phyloP scores from a whole-genome alignment of 1,140 invertebrate species.

The Trichogramma pretiosum region DNA sequence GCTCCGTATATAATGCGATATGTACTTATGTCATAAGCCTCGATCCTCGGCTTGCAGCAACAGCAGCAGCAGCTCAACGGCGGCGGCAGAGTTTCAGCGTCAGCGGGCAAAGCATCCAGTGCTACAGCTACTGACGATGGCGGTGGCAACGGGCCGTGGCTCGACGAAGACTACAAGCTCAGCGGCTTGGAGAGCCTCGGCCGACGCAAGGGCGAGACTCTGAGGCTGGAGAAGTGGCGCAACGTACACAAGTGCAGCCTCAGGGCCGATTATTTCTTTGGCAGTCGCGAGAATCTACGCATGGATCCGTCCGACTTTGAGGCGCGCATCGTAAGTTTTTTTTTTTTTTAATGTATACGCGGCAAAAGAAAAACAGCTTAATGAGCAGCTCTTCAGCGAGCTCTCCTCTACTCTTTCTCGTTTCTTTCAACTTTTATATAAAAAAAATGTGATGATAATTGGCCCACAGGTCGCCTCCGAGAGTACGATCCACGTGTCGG shows the following conservation, averaged over 20 bases:
- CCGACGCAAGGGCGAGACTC: conserved; percentile 1
- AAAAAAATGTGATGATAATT: no score
- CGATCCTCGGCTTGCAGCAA: no score
- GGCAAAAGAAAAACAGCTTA: no score
- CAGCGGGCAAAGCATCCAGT: not conserved
- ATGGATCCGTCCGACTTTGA: conserved; percentile 10
- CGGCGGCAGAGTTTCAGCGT: not conserved
- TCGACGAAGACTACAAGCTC: conserved; percentile 11
- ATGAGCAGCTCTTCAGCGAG: no score
- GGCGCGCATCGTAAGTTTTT: conserved; percentile 12
- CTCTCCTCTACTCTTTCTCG: no score
- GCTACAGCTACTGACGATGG: not conserved
- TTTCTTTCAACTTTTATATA: no score
- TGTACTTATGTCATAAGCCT: no score
- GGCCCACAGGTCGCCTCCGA: conserved; percentile 11
- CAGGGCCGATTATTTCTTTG: conserved; percentile 16
- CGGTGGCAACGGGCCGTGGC: not conserved
- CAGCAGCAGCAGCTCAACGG: no score
- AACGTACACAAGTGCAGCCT: conserved; percentile 18
- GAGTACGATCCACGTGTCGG: conserved; percentile 13
- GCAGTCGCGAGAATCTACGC: conserved; percentile 10
- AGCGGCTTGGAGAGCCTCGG: conserved; percentile 13
- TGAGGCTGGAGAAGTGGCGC: conserved; percentile 15
- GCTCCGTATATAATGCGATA: no score
- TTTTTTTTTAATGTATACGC: not conserved